Percentiles rank a stretch among this genome's conserved stretches.
Evolutionary conservation across 1,140 invertebrate genomes (phyloP).

Genomic region (Galleria mellonella): DNA sequence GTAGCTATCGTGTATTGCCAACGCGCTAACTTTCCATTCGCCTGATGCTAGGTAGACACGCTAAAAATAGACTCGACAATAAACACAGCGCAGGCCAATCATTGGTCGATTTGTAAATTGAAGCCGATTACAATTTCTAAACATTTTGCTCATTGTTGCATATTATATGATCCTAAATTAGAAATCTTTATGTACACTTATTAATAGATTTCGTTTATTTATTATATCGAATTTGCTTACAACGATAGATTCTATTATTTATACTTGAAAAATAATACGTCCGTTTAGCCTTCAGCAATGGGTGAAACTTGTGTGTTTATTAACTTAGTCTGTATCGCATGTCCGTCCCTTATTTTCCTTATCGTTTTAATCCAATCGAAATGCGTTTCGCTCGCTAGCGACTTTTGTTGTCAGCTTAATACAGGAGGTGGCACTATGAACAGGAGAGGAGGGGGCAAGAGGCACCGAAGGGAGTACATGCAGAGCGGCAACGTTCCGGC

Average conservation of each 20-base stretch:
- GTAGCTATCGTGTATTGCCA: conserved; percentile 43
- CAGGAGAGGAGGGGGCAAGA: conserved; percentile 54
- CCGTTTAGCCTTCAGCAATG: conserved; percentile 37
- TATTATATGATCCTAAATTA: too few relatives aligned
- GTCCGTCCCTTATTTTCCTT: conserved; percentile 40
- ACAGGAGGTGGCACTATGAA: conserved; percentile 37
- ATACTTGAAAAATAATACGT: conserved; percentile 19
- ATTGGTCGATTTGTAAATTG: conserved; percentile 33
- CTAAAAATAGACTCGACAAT: conserved; percentile 65
- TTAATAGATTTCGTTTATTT: too few relatives aligned
- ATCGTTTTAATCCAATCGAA: conserved; percentile 49
- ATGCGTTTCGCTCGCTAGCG: conserved; percentile 29
- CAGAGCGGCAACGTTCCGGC: conserved; percentile 53
- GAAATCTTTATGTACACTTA: too few relatives aligned
- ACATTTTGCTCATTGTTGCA: conserved; percentile 2
- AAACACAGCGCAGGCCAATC: conserved; percentile 45
- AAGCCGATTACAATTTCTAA: conserved; percentile 9
- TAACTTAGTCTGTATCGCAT: conserved; percentile 38
- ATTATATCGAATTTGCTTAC: too few relatives aligned
- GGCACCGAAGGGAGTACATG: conserved; percentile 51
- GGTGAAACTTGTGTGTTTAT: conserved; percentile 37
- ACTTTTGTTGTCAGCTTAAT: conserved; percentile 34
- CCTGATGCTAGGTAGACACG: conserved; percentile 45
- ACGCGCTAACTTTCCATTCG: conserved; percentile 68
- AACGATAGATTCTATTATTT: conserved; percentile 22